phyloP scores from a whole-genome alignment of 2,797 vertebrate species.

The Xenopus petersii region DNA sequence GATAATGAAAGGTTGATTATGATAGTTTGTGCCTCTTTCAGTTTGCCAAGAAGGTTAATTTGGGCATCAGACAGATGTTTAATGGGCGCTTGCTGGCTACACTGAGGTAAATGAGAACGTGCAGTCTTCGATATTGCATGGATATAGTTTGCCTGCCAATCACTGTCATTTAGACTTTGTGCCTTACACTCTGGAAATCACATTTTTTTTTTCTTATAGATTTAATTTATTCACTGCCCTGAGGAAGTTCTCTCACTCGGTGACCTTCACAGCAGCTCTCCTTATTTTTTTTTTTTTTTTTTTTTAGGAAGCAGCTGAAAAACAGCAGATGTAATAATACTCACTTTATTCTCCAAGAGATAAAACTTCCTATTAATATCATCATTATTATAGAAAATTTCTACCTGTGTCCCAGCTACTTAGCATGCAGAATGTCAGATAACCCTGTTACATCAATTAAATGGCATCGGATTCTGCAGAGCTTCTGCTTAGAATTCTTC shows the following conservation, averaged over 20 bases:
- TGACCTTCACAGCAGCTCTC: conserved; percentile 95
- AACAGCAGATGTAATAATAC: conserved; percentile 66
- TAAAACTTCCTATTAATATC: conserved; percentile 40
- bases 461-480: background rate
- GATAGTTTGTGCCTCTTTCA: conserved; percentile 99
- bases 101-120: conserved; percentile 82
- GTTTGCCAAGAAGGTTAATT: conserved; percentile 99
- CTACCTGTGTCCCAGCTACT: conserved; percentile 11
- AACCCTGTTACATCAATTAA: background rate
- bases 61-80: conserved; percentile 98
- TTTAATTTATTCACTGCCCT: conserved; percentile 98
- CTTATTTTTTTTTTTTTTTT: conserved; percentile 58
- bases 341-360: conserved; percentile 67
- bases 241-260: conserved; percentile 96
- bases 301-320: conserved; percentile 71
- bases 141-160: conserved; percentile 96
- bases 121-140: conserved; percentile 79
- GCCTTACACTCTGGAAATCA: conserved; percentile 94
- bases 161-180: conserved; percentile 93
- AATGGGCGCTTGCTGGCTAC: conserved; percentile 82
- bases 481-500: background rate
- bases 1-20: conserved; percentile 99
- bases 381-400: conserved; percentile 64
- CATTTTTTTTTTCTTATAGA: conserved; percentile 88
- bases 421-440: background rate